Percentiles rank a stretch among this genome's conserved stretches.
These are phyloP conservation scores for Oncorhynchus keta DNA, from an alignment of 2,113 vertebrate genomes.

Conservation along the genomic window DNA sequence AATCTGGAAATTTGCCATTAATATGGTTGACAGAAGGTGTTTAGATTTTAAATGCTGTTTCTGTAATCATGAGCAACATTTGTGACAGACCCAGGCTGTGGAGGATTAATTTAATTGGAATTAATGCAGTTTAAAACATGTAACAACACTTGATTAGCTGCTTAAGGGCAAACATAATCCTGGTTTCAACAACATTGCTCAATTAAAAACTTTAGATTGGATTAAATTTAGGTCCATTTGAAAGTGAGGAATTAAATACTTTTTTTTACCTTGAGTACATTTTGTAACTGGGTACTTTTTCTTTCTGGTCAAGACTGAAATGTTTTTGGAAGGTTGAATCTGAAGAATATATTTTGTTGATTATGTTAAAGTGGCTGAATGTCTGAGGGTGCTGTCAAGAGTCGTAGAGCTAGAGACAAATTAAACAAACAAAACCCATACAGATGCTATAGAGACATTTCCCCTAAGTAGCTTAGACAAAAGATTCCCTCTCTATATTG, in stretches of 20 bases:
- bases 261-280: background rate
- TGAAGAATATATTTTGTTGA: background rate
- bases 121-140: slow-evolving; percentile 10
- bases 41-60: slow-evolving; percentile 26
- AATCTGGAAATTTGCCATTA: slow-evolving; percentile 53
- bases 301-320: background rate
- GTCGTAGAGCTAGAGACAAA: background rate
- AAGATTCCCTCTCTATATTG: slow-evolving; percentile 1
- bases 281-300: background rate
- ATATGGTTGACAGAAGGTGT: slow-evolving; percentile 37
- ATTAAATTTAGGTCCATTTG: background rate
- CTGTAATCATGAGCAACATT: slow-evolving; percentile 18
- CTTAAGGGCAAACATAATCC: background rate
- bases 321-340: background rate
- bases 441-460: background rate
- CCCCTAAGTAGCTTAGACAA: background rate
- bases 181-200: background rate
- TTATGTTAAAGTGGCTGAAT: background rate
- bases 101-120: slow-evolving; percentile 45
- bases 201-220: background rate
- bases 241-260: background rate
- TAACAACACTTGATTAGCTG: background rate
- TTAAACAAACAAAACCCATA: background rate
- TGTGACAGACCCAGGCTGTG: slow-evolving; percentile 19
- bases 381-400: background rate